Evolutionary conservation across 2,888 invertebrate species (phyloP).

Genomic region (Orthosia gothica): DNA sequence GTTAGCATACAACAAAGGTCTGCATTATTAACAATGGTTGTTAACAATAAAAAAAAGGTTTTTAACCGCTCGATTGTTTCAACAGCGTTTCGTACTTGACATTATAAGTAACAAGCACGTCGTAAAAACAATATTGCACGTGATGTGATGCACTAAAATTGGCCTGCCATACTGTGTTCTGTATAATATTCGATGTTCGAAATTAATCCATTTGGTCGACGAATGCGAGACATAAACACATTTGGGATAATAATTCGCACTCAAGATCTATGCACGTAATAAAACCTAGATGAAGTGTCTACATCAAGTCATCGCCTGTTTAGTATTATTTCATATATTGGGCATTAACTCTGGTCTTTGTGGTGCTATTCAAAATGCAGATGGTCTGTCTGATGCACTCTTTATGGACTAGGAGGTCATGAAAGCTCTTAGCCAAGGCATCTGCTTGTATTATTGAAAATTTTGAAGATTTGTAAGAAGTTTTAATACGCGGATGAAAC

Average conservation of each 20-base stretch:
- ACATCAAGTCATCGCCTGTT: slow-evolving; percentile 23
- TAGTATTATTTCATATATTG: slow-evolving; percentile 9
- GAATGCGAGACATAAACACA: slow-evolving; percentile 53
- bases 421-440: neutral
- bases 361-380: neutral
- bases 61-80: slow-evolving; percentile 78
- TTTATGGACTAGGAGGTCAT: slow-evolving; percentile 1
- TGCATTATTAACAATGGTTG: slow-evolving; percentile 75
- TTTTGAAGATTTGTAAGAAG: neutral
- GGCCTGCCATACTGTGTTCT: slow-evolving; percentile 47
- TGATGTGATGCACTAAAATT: slow-evolving; percentile 71
- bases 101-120: slow-evolving; percentile 72
- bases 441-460: neutral
- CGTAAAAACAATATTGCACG: slow-evolving; percentile 68
- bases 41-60: slow-evolving; percentile 74
- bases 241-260: slow-evolving; percentile 50
- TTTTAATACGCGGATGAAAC: neutral
- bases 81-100: slow-evolving; percentile 71
- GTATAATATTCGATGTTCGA: slow-evolving; percentile 43
- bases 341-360: neutral
- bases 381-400: neutral
- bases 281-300: slow-evolving; percentile 47
- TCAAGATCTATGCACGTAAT: slow-evolving; percentile 47
- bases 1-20: slow-evolving; percentile 73
- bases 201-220: slow-evolving; percentile 50